phyloP scores from a whole-genome alignment of 2,797 vertebrate genomes.

The Dipus sagitta region DNA sequence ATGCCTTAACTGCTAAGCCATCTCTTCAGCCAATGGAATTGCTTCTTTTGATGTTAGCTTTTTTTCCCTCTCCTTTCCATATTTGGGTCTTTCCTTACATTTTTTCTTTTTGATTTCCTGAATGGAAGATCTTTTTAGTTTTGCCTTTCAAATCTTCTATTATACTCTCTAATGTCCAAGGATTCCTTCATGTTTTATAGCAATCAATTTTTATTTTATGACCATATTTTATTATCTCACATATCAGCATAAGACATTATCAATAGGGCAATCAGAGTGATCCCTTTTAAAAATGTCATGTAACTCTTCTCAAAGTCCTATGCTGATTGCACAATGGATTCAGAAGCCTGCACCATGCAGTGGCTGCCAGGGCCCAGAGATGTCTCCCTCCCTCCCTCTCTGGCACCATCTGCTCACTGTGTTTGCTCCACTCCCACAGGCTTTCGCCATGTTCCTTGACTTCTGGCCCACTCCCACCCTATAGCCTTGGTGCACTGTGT shows the following conservation, averaged over 20 bases:
- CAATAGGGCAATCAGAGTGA: background rate
- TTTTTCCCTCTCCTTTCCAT: background rate
- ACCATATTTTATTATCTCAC: conserved; percentile 15
- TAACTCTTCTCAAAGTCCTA: background rate
- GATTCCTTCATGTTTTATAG: background rate
- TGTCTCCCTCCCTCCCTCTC: too few relatives aligned
- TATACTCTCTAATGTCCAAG: background rate
- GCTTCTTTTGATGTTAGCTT: background rate
- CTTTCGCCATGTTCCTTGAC: too few relatives aligned
- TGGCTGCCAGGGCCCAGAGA: too few relatives aligned
- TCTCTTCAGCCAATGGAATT: background rate
- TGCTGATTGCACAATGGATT: background rate
- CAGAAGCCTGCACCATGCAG: background rate
- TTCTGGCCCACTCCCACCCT: too few relatives aligned
- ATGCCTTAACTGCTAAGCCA: too few relatives aligned
- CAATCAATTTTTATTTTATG: conserved; percentile 12
- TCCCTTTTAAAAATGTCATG: background rate
- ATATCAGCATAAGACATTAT: background rate
- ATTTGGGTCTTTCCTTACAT: conserved; percentile 9
- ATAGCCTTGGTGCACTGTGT: too few relatives aligned
- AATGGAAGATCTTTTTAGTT: background rate
- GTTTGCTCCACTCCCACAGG: too few relatives aligned
- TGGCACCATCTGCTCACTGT: too few relatives aligned
- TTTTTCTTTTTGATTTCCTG: background rate
- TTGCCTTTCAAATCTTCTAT: background rate